Evolutionary conservation across 2,888 invertebrate genomes (phyloP), one percentile per base, ranked within the genome.

Genomic region (Scaptomyza tumidula): DNA sequence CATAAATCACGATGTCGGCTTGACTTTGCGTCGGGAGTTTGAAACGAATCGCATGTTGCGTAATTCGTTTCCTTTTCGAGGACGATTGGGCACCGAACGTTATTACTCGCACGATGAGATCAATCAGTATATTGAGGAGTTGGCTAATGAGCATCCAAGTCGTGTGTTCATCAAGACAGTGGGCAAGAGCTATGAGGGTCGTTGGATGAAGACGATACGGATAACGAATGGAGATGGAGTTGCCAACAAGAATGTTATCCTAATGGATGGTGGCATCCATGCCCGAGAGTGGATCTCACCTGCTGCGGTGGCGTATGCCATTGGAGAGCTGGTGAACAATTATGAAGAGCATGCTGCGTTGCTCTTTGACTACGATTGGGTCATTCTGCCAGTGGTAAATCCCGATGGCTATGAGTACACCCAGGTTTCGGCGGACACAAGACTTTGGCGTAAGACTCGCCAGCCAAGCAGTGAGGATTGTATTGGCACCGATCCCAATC

Each of bases 391-490:
- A 0, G 90, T 94, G 0, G 93, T 94, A 13, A 96, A 96, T 89
- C 95, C 95, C 2, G 96, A 96, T 89, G 96, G 96, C 0, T 96
- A 95, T 78, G 94, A 93, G 69, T 95, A 92, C 88, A 92, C 94
- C 0, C 93, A 93, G 58, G 9, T 14, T 6, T 70, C 73, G 7
- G 46, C 16, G 16, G 50, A 65, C 6, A 55, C 74, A 5, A 78
- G 91, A 3, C 48, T 90, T 5, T 94, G 94, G 94, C 92, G 94
- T 10, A 94, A 94, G 78, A 94, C 93, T 0, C 91, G 94, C 0
- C 91, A 92, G 2, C 88, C 85, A 13, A 73, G 65, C 31, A 70
- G 46, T n/a, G 37, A 11, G 2, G 19, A 70, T 3, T 87, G 87
- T 44, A 69, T 78, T 31, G 95, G 95, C 4, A 93, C 93, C 0